Evolutionary conservation across 2,797 vertebrate genomes (phyloP).

Genomic region (Gallinago solitaria): DNA sequence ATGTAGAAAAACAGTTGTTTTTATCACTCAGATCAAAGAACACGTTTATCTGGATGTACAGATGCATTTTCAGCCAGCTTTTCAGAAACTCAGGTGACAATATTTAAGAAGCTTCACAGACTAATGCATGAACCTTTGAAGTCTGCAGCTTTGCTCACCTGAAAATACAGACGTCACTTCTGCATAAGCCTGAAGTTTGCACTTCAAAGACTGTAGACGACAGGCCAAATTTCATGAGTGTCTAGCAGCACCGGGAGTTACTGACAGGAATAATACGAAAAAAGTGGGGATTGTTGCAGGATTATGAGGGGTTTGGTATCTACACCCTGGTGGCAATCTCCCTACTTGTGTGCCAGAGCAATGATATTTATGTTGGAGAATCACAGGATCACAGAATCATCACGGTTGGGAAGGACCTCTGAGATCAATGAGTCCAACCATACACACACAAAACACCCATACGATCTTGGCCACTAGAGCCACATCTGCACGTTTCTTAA

Average conservation of each 20-base stretch:
- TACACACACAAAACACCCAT: no score
- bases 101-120: constrained; percentile 41
- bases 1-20: constrained; percentile 55
- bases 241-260: not conserved
- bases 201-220: constrained; percentile 32
- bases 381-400: no score
- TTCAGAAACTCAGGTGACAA: constrained; percentile 48
- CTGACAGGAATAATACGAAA: not conserved
- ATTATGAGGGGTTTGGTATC: no score
- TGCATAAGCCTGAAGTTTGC: not conserved
- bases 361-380: not conserved
- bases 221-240: not conserved
- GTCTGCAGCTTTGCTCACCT: constrained; percentile 30
- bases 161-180: constrained; percentile 22
- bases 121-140: constrained; percentile 18
- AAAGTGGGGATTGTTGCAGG: not conserved
- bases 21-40: constrained; percentile 59
- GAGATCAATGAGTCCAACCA: no score
- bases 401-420: no score
- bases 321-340: fast-evolving
- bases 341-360: fast-evolving
- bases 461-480: no score
- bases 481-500: no score
- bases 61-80: not conserved
- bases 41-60: constrained; percentile 24